These are phyloP conservation scores for Schizaphis graminum DNA, from an alignment of 2,888 invertebrate species.

Conservation along the genomic window DNA sequence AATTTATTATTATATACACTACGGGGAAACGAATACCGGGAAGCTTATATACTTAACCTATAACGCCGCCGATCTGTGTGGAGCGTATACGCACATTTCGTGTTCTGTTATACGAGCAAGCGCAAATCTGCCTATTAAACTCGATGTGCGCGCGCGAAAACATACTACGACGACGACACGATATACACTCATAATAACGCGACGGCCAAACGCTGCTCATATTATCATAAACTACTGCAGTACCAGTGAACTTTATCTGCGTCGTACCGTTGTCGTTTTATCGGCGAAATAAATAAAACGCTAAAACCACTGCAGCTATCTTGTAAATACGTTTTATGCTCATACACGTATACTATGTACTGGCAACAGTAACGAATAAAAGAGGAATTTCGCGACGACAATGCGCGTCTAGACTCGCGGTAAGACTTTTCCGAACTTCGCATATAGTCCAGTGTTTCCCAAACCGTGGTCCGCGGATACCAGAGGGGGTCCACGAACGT, in stretches of 20 bases:
- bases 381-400: background rate
- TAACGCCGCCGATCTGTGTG: background rate
- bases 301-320: background rate
- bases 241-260: background rate
- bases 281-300: background rate
- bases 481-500: too few relatives aligned
- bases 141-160: background rate
- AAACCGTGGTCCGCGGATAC: too few relatives aligned
- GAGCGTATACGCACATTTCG: background rate
- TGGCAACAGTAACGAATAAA: background rate
- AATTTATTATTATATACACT: background rate
- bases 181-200: background rate
- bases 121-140: constrained; percentile 9
- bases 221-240: background rate
- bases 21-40: background rate
- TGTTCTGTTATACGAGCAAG: background rate
- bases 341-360: background rate
- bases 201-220: background rate
- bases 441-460: too few relatives aligned
- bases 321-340: background rate
- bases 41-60: background rate
- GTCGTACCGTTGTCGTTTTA: background rate
- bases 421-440: background rate
- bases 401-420: background rate
- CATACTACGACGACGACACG: background rate